These are phyloP conservation scores for Camponotus fellah DNA, from an alignment of 2,888 invertebrate species.

Conservation along the genomic window DNA sequence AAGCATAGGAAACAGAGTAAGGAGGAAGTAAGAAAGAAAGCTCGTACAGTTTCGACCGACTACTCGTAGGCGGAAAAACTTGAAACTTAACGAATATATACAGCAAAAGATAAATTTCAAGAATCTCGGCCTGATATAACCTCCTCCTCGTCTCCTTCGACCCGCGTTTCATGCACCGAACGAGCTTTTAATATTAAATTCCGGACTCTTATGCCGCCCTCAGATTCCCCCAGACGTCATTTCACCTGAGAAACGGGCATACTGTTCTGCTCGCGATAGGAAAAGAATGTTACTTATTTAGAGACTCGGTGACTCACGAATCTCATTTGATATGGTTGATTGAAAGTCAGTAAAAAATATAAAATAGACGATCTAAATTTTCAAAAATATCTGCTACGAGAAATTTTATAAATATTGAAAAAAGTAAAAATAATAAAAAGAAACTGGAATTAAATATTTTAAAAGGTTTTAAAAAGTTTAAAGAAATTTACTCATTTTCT, in stretches of 20 bases:
- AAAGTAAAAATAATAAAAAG: neutral
- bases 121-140: slow-evolving; percentile 54
- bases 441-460: neutral
- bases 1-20: neutral
- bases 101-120: slow-evolving; percentile 71
- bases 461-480: neutral
- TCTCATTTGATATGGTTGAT: neutral
- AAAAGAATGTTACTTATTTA: slow-evolving; percentile 53
- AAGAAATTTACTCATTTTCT: neutral
- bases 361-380: neutral
- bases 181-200: slow-evolving; percentile 74
- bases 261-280: slow-evolving; percentile 4
- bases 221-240: slow-evolving; percentile 69
- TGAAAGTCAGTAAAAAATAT: neutral
- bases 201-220: slow-evolving; percentile 63
- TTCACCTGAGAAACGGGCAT: slow-evolving; percentile 46
- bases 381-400: neutral
- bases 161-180: slow-evolving; percentile 23
- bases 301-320: slow-evolving; percentile 4
- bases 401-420: neutral
- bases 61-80: slow-evolving; percentile 60
- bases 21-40: slow-evolving; percentile 45
- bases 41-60: slow-evolving; percentile 37
- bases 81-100: slow-evolving; percentile 71
- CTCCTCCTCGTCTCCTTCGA: slow-evolving; percentile 2